Conservation (phyloP, 2,888 invertebrate genomes). For the Autographa pulchrina region DNA sequence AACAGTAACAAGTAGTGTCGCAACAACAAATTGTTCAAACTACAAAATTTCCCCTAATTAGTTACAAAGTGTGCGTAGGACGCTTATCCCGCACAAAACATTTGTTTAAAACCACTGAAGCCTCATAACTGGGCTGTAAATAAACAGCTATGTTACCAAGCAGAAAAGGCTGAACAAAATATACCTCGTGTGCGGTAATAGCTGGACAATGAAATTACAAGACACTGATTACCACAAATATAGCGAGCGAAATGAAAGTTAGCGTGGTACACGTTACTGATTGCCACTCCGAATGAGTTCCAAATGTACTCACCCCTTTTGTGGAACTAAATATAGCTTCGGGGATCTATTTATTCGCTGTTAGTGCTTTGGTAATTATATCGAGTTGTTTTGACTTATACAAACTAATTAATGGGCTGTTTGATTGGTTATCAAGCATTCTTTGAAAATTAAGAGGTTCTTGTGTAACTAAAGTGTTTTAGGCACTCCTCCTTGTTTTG, state of each 20-base stretch:
- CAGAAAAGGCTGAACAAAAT: conserved; percentile 12
- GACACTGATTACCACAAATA: conserved; percentile 20
- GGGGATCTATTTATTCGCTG: conserved; percentile 27
- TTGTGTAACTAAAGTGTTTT: neutral
- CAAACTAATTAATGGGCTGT: neutral
- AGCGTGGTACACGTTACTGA: conserved; percentile 37
- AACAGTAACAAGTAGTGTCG: conserved; percentile 1
- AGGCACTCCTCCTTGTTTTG: neutral
- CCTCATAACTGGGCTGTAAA: conserved; percentile 18
- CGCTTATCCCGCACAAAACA: conserved; percentile 6
- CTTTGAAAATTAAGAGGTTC: neutral
- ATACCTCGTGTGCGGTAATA: conserved; percentile 23
- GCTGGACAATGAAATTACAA: conserved; percentile 16
- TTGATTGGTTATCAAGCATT: neutral
- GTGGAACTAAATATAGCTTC: conserved; percentile 40
- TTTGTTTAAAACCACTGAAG: conserved; percentile 13
- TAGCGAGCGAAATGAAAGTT: conserved; percentile 44
- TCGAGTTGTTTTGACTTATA: conserved; percentile 17
- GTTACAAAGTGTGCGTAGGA: conserved; percentile 21
- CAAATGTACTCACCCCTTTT: conserved; percentile 20
- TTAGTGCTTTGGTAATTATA: conserved; percentile 12
- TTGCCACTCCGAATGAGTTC: conserved; percentile 32
- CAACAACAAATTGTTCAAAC: conserved; percentile 12
- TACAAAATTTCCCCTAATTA: conserved; percentile 24
- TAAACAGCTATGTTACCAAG: conserved; percentile 21